Evolutionary conservation across 1,140 invertebrate genomes (phyloP).

Genomic region (Atta texana): DNA sequence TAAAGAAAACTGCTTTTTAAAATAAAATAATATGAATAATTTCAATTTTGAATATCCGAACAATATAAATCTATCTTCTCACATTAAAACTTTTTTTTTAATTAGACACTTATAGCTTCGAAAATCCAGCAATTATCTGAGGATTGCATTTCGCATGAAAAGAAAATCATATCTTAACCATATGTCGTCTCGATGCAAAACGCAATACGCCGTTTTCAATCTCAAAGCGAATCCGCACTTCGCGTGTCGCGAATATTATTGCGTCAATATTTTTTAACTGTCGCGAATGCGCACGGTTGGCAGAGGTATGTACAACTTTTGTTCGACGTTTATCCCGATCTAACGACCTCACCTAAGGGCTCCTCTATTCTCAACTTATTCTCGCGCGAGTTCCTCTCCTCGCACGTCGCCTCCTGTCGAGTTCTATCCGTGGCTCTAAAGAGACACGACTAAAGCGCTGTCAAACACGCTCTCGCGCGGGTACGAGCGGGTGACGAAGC

Average conservation of each 20-base stretch:
- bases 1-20: too few relatives aligned
- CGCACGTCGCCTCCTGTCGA: conserved; percentile 55
- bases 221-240: conserved; percentile 37
- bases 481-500: conserved; percentile 65
- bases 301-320: conserved; percentile 47
- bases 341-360: conserved; percentile 51
- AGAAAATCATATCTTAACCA: conserved; percentile 38
- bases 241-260: conserved; percentile 49
- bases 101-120: background rate
- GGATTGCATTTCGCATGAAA: conserved; percentile 25
- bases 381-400: conserved; percentile 54
- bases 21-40: background rate
- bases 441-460: conserved; percentile 37
- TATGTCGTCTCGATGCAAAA: conserved; percentile 24
- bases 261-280: conserved; percentile 52
- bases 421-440: conserved; percentile 22
- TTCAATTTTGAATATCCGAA: background rate
- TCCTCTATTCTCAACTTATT: conserved; percentile 55
- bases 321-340: conserved; percentile 60
- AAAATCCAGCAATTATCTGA: conserved; percentile 17
- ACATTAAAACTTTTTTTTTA: background rate
- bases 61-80: background rate
- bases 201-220: conserved; percentile 47
- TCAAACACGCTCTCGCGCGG: conserved; percentile 55
- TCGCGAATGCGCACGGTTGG: background rate